These are phyloP conservation scores for Pogonus chalceus DNA, from an alignment of 1,140 invertebrate species.

Conservation along the genomic window DNA sequence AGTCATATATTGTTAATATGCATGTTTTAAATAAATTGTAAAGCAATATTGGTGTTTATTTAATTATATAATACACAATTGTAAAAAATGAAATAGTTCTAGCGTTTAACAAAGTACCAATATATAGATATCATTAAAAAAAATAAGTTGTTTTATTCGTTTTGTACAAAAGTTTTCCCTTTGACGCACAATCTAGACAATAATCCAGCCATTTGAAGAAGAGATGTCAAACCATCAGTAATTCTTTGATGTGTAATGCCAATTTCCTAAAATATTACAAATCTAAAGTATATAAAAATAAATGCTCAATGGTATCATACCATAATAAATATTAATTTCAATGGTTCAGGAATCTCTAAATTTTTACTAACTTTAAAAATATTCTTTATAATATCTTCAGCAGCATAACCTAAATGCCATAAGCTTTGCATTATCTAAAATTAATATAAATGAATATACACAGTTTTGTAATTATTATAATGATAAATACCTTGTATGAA, in stretches of 20 bases:
- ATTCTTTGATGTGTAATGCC: slow-evolving; percentile 86
- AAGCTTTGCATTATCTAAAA: slow-evolving; percentile 70
- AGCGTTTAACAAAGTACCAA: too few species aligned
- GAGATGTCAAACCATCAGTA: slow-evolving; percentile 74
- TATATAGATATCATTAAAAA: too few species aligned
- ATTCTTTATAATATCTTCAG: slow-evolving; percentile 93
- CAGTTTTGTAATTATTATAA: neutral
- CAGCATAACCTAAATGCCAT: slow-evolving; percentile 88
- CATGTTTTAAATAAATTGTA: too few species aligned
- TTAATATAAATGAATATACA: slow-evolving; percentile 11
- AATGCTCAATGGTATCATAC: slow-evolving; percentile 38
- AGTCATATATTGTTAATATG: too few species aligned
- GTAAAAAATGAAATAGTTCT: too few species aligned
- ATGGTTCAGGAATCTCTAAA: slow-evolving; percentile 64
- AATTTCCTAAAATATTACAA: slow-evolving; percentile 63
- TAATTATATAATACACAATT: too few species aligned
- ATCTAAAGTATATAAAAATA: slow-evolving; percentile 10
- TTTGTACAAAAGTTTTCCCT: slow-evolving; percentile 12
- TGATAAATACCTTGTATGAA: slow-evolving; percentile 61
- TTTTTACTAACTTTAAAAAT: slow-evolving; percentile 90
- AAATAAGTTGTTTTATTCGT: neutral
- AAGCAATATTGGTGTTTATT: too few species aligned
- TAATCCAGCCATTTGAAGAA: slow-evolving; percentile 84
- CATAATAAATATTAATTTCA: slow-evolving; percentile 82
- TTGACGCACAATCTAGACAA: slow-evolving; percentile 68